phyloP scores from a whole-genome alignment of 2,888 invertebrate species.

The Spialia ferax region DNA sequence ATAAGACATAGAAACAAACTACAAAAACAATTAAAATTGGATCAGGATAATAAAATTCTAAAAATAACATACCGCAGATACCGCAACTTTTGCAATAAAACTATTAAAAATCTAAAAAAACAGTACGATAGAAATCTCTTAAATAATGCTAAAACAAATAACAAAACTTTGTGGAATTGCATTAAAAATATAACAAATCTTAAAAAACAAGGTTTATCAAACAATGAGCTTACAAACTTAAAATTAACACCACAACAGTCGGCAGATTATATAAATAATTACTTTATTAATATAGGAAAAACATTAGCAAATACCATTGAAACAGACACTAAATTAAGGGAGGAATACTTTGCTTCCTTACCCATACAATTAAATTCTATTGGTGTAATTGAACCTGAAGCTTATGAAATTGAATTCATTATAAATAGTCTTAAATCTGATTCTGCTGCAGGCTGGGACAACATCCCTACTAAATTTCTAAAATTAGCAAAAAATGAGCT shows the following conservation, averaged over 20 bases:
- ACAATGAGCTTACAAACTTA: background rate
- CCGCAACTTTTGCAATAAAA: no score
- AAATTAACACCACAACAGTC: background rate
- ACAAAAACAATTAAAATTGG: no score
- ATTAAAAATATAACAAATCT: no score
- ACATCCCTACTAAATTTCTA: background rate
- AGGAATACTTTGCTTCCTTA: background rate
- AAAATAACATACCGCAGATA: no score
- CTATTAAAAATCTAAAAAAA: no score
- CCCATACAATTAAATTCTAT: background rate
- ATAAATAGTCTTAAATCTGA: background rate
- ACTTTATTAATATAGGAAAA: background rate
- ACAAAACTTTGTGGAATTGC: no score
- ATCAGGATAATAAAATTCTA: no score
- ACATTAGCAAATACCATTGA: background rate
- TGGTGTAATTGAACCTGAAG: background rate
- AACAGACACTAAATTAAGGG: background rate
- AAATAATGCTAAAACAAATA: no score
- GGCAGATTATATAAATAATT: background rate
- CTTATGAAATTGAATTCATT: background rate
- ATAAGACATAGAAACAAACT: no score
- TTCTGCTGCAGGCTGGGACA: slow-evolving; percentile 1
- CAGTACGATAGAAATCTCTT: no score
- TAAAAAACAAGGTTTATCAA: background rate
- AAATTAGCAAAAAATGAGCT: background rate